These are phyloP conservation scores for Podargus strigoides DNA, from an alignment of 2,797 vertebrate species.

Conservation along the genomic window DNA sequence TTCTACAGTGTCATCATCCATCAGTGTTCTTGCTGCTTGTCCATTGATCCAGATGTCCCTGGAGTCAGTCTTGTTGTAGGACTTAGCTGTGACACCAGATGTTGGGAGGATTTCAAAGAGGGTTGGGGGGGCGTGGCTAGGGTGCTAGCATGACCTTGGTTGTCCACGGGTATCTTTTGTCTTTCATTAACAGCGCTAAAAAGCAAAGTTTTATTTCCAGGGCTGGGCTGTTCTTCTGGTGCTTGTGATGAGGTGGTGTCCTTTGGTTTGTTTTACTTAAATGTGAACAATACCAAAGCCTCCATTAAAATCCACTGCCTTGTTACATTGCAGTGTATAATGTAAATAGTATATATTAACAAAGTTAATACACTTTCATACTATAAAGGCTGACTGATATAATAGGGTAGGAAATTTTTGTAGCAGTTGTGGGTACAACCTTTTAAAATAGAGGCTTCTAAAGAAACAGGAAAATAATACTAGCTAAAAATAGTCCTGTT, in stretches of 20 bases:
- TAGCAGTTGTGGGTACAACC: neutral
- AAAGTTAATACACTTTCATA: neutral
- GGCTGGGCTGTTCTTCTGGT: neutral
- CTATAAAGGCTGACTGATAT: neutral
- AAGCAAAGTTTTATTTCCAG: neutral
- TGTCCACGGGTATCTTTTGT: neutral
- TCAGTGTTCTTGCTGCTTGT: neutral
- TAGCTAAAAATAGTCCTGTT: neutral
- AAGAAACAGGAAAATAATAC: neutral
- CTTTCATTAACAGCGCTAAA: neutral
- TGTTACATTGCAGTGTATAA: neutral
- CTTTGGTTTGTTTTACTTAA: neutral
- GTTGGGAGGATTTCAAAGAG: neutral
- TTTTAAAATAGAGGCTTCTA: neutral
- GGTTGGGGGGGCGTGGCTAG: neutral
- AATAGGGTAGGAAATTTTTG: neutral
- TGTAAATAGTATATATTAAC: too few relatives aligned
- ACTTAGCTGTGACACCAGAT: neutral
- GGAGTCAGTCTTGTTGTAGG: neutral
- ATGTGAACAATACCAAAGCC: neutral
- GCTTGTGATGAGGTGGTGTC: neutral
- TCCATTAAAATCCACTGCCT: neutral
- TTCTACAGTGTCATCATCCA: neutral
- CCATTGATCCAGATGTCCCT: too few relatives aligned
- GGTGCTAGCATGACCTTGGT: neutral